Evolutionary conservation across 2,888 invertebrate species (phyloP).

Genomic region (Myathropa florea): DNA sequence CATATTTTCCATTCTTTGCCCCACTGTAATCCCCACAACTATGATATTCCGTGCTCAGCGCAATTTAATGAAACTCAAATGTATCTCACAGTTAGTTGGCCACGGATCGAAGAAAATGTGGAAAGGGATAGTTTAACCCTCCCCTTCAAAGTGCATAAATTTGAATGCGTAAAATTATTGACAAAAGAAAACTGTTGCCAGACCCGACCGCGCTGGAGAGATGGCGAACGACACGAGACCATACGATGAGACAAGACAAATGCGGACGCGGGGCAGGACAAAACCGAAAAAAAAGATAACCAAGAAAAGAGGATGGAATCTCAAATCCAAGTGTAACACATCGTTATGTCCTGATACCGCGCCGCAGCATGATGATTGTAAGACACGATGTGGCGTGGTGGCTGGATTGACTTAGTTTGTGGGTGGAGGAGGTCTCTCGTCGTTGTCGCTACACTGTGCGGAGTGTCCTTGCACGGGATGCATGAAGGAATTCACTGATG

Average conservation of each 20-base stretch:
- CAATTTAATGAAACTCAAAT: slow-evolving; percentile 66
- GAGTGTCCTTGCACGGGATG: slow-evolving; percentile 48
- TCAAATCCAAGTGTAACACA: slow-evolving; percentile 49
- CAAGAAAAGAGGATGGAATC: background rate
- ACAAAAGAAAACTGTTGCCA: slow-evolving; percentile 50
- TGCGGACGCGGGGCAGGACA: background rate
- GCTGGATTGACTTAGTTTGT: slow-evolving; percentile 42
- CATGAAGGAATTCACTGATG: slow-evolving; percentile 58
- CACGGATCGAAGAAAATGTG: slow-evolving; percentile 46
- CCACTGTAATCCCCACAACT: background rate
- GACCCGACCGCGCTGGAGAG: background rate
- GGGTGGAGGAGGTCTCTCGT: slow-evolving; percentile 1
- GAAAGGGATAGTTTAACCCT: background rate
- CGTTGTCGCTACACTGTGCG: too few species aligned
- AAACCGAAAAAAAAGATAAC: background rate
- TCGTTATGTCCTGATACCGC: slow-evolving; percentile 41
- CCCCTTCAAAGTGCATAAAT: slow-evolving; percentile 56
- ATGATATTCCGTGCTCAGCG: slow-evolving; percentile 8
- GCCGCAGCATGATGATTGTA: slow-evolving; percentile 10
- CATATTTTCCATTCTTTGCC: background rate
- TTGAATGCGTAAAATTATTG: slow-evolving; percentile 70
- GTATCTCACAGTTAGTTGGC: slow-evolving; percentile 67
- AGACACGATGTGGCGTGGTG: slow-evolving; percentile 4
- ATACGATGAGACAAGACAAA: slow-evolving; percentile 41
- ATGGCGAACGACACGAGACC: background rate